Evolutionary conservation across 2,113 vertebrate species (phyloP), one percentile per base, ranked within the genome.

Genomic region (Saccopteryx leptura): DNA sequence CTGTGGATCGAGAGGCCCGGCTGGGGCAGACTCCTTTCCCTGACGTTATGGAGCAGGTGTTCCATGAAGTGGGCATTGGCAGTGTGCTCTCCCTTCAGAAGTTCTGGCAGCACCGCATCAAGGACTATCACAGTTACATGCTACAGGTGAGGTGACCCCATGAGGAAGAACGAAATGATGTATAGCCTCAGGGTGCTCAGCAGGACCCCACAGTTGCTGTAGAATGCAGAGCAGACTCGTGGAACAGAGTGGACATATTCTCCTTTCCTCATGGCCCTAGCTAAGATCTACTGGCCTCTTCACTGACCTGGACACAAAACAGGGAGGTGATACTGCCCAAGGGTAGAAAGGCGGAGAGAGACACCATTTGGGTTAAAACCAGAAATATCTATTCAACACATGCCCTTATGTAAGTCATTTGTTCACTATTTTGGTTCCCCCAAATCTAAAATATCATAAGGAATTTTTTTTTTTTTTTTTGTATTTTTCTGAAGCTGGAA

Each of bases 51-150:
- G 99, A 99, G 97, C 99, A 99, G 95, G 99, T 99, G 5, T 99
- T 99, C 98, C 99, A 99, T 0, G 99, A 99, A 88, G 98, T 99
- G 97, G 99, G 99, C 97, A 99, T 99, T 4, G 99, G 99, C 98
- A 99, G 99, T 0, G 98, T 99, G 91, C 98, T 99, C 85, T 99
- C 99, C 0, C 98, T 99, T 94, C 99, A 99, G 98, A 99, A 98
- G 97, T 99, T 99, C 98, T 99, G 99, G 99, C 99, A 99, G 95
- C 99, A 99, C 91, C 99, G 99, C 92, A 99, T 99, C 97, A 99
- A 99, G 97, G 99, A 99, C 97, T 99, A 99, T 95, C 99, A 99
- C 98, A 99, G 98, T 97, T 99, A 99, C 98, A 99, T 99, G 99
- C 98, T 99, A 2, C 99, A 99, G 99, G 99, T 99, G 97, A 99